A percentile compares a stretch with the other conserved stretches of the same genome.
Evolutionary conservation across 2,888 invertebrate species (phyloP).

Genomic region (Sarcophaga rosellei): DNA sequence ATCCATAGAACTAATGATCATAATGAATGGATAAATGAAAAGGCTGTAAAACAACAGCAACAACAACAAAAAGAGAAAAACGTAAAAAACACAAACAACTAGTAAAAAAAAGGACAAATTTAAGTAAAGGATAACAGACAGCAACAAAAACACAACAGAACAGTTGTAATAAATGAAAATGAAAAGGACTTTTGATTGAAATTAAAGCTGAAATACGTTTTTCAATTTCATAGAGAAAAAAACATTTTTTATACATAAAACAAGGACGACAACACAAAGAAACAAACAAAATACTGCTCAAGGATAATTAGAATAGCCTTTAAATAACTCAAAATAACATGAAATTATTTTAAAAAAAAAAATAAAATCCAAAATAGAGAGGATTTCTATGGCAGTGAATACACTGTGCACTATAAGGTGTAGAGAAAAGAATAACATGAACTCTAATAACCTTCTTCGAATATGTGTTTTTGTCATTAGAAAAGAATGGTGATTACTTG

Average conservation of each 20-base stretch:
- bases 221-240: not conserved
- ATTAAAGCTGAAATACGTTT: not conserved
- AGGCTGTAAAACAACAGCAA: no score
- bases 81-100: not conserved
- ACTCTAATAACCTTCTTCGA: no score
- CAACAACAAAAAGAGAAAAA: not conserved
- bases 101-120: constrained; percentile 39
- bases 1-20: constrained; percentile 57
- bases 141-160: not conserved
- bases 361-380: not conserved
- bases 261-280: not conserved
- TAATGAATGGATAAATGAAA: constrained; percentile 50
- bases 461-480: no score
- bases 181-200: constrained; percentile 2
- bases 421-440: no score
- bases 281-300: not conserved
- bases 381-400: constrained; percentile 27
- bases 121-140: constrained; percentile 17
- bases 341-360: not conserved
- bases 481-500: no score
- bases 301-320: not conserved
- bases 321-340: constrained; percentile 19
- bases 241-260: not conserved
- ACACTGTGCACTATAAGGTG: constrained; percentile 2
- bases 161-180: not conserved